These are phyloP conservation scores for Neolamprologus modestus DNA, from an alignment of 2,113 vertebrate species.

Conservation along the genomic window DNA sequence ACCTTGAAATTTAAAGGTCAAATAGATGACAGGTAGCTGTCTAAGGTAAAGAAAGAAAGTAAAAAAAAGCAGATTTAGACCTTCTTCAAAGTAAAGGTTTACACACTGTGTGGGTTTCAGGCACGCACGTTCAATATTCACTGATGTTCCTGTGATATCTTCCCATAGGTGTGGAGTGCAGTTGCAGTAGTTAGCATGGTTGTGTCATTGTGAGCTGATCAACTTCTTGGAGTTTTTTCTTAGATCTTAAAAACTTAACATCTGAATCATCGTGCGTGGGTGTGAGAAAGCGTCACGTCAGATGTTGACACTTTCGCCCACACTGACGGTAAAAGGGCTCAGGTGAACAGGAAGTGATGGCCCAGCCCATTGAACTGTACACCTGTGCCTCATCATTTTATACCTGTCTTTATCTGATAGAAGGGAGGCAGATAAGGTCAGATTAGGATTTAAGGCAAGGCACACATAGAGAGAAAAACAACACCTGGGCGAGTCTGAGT, in stretches of 20 bases:
- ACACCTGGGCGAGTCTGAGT: neutral
- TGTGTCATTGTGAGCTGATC: neutral
- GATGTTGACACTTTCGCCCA: neutral
- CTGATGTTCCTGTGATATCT: fast-evolving
- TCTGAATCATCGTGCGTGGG: neutral
- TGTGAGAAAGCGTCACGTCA: neutral
- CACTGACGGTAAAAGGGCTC: neutral
- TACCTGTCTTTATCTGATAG: neutral
- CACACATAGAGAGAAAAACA: neutral
- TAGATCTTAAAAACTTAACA: neutral
- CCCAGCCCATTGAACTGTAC: neutral
- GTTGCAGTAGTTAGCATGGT: neutral
- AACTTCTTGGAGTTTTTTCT: neutral
- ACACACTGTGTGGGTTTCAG: neutral
- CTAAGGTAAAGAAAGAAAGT: fast-evolving
- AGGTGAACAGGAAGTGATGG: neutral
- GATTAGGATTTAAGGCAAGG: neutral
- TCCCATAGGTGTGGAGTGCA: neutral
- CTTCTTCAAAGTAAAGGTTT: neutral
- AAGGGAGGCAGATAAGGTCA: neutral
- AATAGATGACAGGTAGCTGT: neutral
- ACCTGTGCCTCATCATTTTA: neutral
- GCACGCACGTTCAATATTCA: neutral
- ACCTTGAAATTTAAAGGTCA: neutral
- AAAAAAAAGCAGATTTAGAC: neutral